Base-by-base conservation (phyloP, 2,797 vertebrate genomes). In the Vultur gryphus region DNA sequence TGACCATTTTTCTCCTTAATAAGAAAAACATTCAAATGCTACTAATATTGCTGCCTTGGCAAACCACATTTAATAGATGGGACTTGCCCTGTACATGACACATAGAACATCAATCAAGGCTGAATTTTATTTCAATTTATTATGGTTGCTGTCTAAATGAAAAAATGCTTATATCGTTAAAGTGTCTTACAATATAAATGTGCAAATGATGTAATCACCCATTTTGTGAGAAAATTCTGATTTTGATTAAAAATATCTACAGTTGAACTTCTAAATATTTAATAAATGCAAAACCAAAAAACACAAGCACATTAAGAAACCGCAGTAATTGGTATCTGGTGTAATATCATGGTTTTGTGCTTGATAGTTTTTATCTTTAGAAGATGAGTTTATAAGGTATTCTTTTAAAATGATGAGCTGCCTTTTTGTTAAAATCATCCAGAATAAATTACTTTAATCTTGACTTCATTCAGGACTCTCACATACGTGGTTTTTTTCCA, bases 11-110 rank as follows among this genome's bases (percentile, higher is more conserved):
- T 98, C 97, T 98, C 97, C 97, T 98, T 98, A 98, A 98, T 98
- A 98, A 98, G 98, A 98, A 98, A 98, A 98, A 98, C 98, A 98
- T 98, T 98, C 97, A 98, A 98, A 98, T 98, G 97, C 97, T 98
- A 98, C 98, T 98, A 98, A 98, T 98, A 98, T 98, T 98, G 98
- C 98, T 98, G 97, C 97, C 97, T 97, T 98, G 97, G 98, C 98
- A 98, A 98, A 98, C 96, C 96, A 96, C 97, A 97, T 95, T 98
- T 97, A 98, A 98, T 98, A 98, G 97, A 98, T 98, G 98, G 97
- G 95, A 97, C 97, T 97, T 98, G 97, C 95, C 97, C 97, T 93
- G 88, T 95, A 97, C 94, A 95, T 97, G 98, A 98, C 98, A 98
- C 84, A 72, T 58, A 90, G 73, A 97, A 96, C 97, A 98, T 98